phyloP scores from a whole-genome alignment of 2,113 vertebrate genomes.

The Lichenostomus cassidix region DNA sequence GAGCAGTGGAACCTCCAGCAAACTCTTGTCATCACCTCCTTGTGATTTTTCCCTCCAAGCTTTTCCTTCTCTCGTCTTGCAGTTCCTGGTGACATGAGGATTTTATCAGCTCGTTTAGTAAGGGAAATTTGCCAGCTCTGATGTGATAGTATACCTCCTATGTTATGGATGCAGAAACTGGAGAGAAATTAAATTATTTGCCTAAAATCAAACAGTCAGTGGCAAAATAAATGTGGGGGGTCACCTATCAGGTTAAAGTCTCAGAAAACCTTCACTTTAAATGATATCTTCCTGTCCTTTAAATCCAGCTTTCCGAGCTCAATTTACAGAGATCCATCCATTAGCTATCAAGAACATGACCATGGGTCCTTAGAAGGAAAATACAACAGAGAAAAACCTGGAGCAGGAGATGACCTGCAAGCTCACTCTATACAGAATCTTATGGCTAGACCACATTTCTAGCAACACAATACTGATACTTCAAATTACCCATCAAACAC shows the following conservation, averaged over 20 bases:
- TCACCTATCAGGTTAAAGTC: neutral
- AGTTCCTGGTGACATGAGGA: neutral
- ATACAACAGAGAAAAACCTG: neutral
- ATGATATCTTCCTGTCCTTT: neutral
- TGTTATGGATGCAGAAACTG: neutral
- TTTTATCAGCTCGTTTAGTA: neutral
- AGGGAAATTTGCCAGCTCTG: neutral
- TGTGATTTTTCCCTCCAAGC: neutral
- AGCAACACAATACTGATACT: neutral
- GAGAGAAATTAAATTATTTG: neutral
- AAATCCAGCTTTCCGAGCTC: neutral
- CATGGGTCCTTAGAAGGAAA: neutral
- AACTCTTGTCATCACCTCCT: neutral
- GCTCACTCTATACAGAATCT: neutral
- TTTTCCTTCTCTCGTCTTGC: neutral
- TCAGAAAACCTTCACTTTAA: neutral
- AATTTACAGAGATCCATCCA: neutral
- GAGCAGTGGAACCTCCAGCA: neutral
- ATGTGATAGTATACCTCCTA: neutral
- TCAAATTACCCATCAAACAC: neutral
- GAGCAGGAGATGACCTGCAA: neutral
- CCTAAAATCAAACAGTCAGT: neutral
- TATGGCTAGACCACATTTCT: neutral
- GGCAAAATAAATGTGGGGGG: neutral
- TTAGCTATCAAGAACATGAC: neutral